Percentiles rank a stretch among this genome's conserved stretches.
Evolutionary conservation across 53 echinoderm and acorn worm genomes (phyloP).

Genomic region (Echinarachnius parma): DNA sequence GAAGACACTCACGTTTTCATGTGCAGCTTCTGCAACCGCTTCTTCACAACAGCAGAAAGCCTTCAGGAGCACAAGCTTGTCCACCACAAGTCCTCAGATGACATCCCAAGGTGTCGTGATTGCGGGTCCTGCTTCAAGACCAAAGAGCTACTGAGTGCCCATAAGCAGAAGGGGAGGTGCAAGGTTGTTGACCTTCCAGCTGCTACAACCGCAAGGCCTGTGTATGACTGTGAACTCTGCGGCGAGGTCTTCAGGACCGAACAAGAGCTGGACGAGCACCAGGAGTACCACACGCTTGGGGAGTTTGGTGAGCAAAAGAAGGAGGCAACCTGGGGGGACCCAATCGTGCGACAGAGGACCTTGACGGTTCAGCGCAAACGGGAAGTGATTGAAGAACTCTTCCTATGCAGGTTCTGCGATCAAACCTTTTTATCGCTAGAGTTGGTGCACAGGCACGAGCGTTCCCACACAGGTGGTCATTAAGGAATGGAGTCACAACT

Average conservation of each 20-base stretch:
- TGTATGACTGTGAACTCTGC: constrained; percentile 11
- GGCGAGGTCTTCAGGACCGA: not conserved
- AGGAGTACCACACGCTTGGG: constrained; percentile 16
- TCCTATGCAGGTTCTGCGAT: constrained; percentile 20
- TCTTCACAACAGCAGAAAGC: constrained; percentile 6
- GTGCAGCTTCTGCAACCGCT: constrained; percentile 17
- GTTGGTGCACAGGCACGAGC: constrained; percentile 14
- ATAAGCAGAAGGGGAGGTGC: not conserved
- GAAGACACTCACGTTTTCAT: constrained; percentile 25
- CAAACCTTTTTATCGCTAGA: constrained; percentile 12
- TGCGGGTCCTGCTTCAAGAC: not conserved
- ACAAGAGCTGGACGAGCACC: constrained; percentile 3
- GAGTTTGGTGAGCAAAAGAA: not conserved
- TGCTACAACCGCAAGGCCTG: not conserved
- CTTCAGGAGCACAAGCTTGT: not conserved
- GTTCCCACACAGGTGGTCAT: constrained; percentile 11
- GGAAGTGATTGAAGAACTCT: not conserved
- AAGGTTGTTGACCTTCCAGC: not conserved
- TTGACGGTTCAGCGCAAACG: not conserved
- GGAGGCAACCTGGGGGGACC: not conserved
- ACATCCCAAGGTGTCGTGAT: not conserved
- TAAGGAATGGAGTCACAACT: too few species aligned
- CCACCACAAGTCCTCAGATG: not conserved
- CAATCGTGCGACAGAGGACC: not conserved
- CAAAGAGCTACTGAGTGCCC: not conserved